phyloP scores from a whole-genome alignment of 1,140 invertebrate genomes.

The Dendroctonus valens region DNA sequence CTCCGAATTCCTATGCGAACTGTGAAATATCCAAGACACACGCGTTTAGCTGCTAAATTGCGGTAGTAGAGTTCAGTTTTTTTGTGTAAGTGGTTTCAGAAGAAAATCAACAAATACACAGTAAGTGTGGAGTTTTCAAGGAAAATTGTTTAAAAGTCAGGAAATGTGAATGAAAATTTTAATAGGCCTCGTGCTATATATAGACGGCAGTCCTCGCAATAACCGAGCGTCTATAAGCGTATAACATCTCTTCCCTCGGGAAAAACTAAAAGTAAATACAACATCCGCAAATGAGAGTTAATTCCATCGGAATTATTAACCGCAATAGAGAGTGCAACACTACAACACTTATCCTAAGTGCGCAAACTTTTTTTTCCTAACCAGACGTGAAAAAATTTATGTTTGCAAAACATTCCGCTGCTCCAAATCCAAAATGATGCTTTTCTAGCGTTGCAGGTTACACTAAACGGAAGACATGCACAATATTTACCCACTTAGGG shows the following conservation, averaged over 20 bases:
- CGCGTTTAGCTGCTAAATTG: not conserved
- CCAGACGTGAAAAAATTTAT: not conserved
- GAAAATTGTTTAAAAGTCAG: not conserved
- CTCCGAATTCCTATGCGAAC: not conserved
- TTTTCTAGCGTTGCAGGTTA: not conserved
- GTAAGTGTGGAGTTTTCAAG: constrained; percentile 7
- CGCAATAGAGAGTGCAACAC: not conserved
- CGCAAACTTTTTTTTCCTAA: not conserved
- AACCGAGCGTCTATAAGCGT: constrained; percentile 4
- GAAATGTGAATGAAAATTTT: not conserved
- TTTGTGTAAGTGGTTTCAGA: not conserved
- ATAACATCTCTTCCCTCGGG: not conserved
- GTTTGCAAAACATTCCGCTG: not conserved
- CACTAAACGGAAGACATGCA: constrained; percentile 61
- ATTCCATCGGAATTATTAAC: not conserved
- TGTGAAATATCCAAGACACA: not conserved
- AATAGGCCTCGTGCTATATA: constrained; percentile 17
- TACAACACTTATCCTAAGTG: not conserved
- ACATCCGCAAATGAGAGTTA: not conserved
- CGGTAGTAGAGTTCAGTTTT: not conserved
- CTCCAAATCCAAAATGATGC: not conserved
- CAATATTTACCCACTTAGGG: constrained; percentile 78
- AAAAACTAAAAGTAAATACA: constrained; percentile 2
- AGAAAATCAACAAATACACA: constrained; percentile 14
- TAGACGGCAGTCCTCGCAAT: constrained; percentile 10